A percentile compares a stretch with the other conserved stretches of the same genome.
Evolutionary conservation across 2,797 vertebrate species (phyloP).

Genomic region (Darevskia nairensis): DNA sequence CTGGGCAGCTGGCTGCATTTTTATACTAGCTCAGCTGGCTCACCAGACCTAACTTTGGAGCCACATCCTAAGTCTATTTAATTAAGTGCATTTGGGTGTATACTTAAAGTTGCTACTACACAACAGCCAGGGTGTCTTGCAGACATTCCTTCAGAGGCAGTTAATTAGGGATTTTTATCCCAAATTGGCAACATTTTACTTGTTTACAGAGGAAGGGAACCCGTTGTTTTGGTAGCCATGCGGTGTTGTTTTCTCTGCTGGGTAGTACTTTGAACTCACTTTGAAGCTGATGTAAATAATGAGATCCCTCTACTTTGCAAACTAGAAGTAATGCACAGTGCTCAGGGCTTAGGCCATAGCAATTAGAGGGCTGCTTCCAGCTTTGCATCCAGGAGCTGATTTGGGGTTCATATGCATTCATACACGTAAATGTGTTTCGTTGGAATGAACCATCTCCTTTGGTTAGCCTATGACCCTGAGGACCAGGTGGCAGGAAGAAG

Average conservation of each 20-base stretch:
- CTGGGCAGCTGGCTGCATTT: not conserved
- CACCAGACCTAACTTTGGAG: not conserved
- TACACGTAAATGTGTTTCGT: not conserved
- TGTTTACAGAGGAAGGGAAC: not conserved
- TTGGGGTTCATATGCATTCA: not conserved
- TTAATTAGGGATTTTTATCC: slow-evolving; percentile 8
- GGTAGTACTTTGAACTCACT: not conserved
- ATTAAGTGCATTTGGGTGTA: not conserved
- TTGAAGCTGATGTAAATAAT: not conserved
- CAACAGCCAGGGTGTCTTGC: not conserved
- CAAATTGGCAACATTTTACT: not conserved
- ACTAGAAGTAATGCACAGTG: not conserved
- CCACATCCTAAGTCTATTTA: not conserved
- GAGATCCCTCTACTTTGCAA: not conserved
- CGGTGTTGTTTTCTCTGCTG: not conserved
- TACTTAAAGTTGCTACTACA: not conserved
- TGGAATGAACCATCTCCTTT: not conserved
- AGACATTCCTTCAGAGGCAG: not conserved
- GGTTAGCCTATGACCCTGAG: not conserved
- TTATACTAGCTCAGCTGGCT: not conserved
- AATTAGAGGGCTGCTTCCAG: not conserved
- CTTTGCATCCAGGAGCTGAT: not conserved
- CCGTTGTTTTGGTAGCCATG: not conserved
- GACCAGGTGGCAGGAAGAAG: not conserved
- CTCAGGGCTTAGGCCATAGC: not conserved